A percentile compares a stretch with the other conserved stretches of the same genome.
These are phyloP conservation scores for Dicerorhinus sumatrensis DNA, from an alignment of 2,113 vertebrate genomes.

Conservation along the genomic window DNA sequence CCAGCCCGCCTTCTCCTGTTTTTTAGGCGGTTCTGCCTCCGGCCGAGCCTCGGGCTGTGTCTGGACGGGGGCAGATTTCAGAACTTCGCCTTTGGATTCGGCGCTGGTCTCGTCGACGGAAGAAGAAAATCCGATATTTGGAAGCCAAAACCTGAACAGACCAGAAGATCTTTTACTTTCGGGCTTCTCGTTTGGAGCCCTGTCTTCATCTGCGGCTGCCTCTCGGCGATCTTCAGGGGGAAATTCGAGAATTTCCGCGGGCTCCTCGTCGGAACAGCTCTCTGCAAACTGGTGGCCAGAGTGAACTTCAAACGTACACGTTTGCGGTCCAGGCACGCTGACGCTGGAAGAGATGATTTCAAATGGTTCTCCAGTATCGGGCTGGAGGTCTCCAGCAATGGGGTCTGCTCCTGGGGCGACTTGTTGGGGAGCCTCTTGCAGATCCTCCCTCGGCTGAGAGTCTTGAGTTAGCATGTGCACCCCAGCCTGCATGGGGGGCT, in stretches of 20 bases:
- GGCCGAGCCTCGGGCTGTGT: constrained; percentile 59
- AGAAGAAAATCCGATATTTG: constrained; percentile 86
- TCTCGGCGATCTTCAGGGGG: constrained; percentile 33
- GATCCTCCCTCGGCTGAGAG: rapidly evolving
- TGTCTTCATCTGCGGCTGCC: constrained; percentile 8
- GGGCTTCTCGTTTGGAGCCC: constrained; percentile 60
- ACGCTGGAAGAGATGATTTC: constrained; percentile 41
- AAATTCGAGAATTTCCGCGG: constrained; percentile 58
- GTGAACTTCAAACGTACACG: background rate
- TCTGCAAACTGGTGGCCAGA: constrained; percentile 39
- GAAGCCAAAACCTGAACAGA: constrained; percentile 87
- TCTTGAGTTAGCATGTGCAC: background rate
- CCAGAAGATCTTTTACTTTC: constrained; percentile 81
- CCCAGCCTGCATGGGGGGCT: constrained; percentile 48
- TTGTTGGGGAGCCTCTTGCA: background rate
- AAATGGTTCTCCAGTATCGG: constrained; percentile 41
- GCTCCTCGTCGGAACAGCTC: constrained; percentile 62
- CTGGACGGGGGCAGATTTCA: constrained; percentile 62
- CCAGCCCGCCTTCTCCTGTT: constrained; percentile 86
- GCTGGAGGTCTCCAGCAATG: constrained; percentile 23
- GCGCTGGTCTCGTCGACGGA: constrained; percentile 68
- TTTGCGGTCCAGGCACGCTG: background rate
- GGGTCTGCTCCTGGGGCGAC: background rate
- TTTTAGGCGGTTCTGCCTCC: constrained; percentile 66
- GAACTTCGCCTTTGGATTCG: constrained; percentile 48